Base-by-base conservation (phyloP, 2,888 invertebrate genomes). In the Eilema sororculum region DNA sequence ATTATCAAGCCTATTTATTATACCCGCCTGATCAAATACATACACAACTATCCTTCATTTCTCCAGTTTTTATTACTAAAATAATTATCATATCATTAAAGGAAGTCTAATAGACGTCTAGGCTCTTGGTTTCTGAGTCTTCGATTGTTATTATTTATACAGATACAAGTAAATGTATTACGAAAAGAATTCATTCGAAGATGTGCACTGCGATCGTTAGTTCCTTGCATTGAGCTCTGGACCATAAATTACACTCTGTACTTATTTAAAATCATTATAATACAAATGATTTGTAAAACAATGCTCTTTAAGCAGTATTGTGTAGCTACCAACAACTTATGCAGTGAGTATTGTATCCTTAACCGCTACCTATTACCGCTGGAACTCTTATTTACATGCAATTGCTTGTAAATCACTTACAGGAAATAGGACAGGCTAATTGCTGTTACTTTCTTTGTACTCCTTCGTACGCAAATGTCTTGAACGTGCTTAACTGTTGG, bases 401-500 rank as follows among this genome's bases (percentile, higher is more conserved):
- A 76, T 78, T 75, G 75, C 69, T 80, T 81, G 77, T 79, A 82
- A 81, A 81, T 81, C 81, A 80, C 72, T 79, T 74, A 74, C 75
- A 75, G 80, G 78, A 82, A 85, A 84, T 80, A 75, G 78, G 75
- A 75, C 77, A 67, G 71, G 80, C 81, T 78, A 80, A 84, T 83
- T 78, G 80, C 81, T 77, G 76, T 80, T 80, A 74, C 78, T 83
- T 84, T 83, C 79, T 78, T 79, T 72, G 72, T 76, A 80, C 76
- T 71, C 74, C 77, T 75, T 77, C 72, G 73, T 77, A 80, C 76
- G 74, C 75, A 79, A 85, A 87, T 81, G 85, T 78, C 66, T 69
- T 64, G 81, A 78, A 86, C 87, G 87, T 88, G 87, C 83, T 78
- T 71, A 62, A 72, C 74, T 75, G 80, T 83, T 79, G 79, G 72